Evolutionary conservation across 2,888 invertebrate species (phyloP).

Genomic region (Itoplectis maculator): DNA sequence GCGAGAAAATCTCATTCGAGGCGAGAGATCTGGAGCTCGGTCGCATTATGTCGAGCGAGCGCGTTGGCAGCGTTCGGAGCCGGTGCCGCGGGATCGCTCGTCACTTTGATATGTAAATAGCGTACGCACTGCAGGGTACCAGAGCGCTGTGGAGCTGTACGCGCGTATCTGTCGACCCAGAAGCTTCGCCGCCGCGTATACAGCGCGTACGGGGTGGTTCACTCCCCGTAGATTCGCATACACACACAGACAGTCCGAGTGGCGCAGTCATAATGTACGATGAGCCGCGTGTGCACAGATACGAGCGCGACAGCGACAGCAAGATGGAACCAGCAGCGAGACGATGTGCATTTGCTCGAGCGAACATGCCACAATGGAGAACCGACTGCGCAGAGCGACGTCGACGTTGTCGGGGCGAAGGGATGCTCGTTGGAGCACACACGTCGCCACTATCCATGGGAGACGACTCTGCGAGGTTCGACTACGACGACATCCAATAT

Average conservation of each 20-base stretch:
- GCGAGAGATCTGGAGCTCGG: conserved; percentile 13
- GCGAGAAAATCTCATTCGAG: conserved; percentile 56
- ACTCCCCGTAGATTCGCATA: conserved; percentile 29
- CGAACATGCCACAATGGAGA: conserved; percentile 83
- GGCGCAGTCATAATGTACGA: conserved; percentile 34
- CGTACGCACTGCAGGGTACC: conserved; percentile 79
- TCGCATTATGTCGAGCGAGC: conserved; percentile 68
- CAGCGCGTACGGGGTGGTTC: conserved; percentile 34
- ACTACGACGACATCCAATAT: conserved; percentile 82
- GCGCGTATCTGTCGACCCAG: conserved; percentile 53
- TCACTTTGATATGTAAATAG: conserved; percentile 85
- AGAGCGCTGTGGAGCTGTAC: conserved; percentile 63
- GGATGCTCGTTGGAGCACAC: conserved; percentile 56
- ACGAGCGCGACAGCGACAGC: conserved; percentile 25
- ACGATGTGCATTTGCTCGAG: conserved; percentile 83
- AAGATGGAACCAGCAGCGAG: conserved; percentile 55
- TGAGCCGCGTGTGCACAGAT: conserved; percentile 43
- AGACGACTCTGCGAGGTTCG: conserved; percentile 64
- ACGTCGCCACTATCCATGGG: conserved; percentile 63
- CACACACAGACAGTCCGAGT: conserved; percentile 47
- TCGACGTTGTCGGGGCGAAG: conserved; percentile 60
- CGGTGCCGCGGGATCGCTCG: conserved; percentile 69
- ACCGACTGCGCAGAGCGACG: conserved; percentile 74
- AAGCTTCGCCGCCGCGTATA: conserved; percentile 53
- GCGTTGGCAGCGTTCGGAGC: conserved; percentile 49